phyloP scores from a whole-genome alignment of 1,140 invertebrate genomes.

The Eciton burchellii region DNA sequence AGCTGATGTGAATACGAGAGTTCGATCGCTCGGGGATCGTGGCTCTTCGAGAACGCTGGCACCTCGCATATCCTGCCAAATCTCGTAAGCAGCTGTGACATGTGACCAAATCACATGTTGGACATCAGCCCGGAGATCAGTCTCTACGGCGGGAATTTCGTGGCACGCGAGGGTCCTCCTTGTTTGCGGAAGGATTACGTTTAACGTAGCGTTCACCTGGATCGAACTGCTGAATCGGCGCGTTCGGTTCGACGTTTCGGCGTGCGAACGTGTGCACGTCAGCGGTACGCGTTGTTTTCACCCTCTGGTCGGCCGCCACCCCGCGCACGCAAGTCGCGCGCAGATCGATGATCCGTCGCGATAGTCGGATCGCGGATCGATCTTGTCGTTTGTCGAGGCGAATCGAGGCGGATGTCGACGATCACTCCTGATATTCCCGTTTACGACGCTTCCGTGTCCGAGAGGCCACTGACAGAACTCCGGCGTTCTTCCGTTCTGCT shows the following conservation, averaged over 20 bases:
- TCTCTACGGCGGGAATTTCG: too few species aligned
- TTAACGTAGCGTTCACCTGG: not conserved
- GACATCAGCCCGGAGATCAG: not conserved
- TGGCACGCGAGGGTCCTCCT: too few species aligned
- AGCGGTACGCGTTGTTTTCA: not conserved
- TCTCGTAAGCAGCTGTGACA: too few species aligned
- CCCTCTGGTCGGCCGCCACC: not conserved
- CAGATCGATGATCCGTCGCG: conserved; percentile 18
- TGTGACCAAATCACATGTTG: not conserved
- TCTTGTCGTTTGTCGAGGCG: not conserved
- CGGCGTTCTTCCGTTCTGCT: conserved; percentile 57
- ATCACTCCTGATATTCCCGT: conserved; percentile 4
- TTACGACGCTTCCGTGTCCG: conserved; percentile 69
- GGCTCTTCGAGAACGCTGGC: not conserved
- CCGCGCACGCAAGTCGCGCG: conserved; percentile 16
- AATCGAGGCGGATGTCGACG: not conserved
- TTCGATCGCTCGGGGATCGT: not conserved
- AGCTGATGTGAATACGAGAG: not conserved
- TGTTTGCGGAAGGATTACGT: not conserved
- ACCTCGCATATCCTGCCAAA: too few species aligned
- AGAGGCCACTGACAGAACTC: conserved; percentile 78
- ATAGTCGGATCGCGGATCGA: conserved; percentile 14
- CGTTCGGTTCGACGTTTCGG: conserved; percentile 2
- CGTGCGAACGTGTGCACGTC: conserved; percentile 34
- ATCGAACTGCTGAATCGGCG: not conserved